Base-by-base conservation (phyloP, 1,140 invertebrate genomes). In the Megalonaias nervosa region DNA sequence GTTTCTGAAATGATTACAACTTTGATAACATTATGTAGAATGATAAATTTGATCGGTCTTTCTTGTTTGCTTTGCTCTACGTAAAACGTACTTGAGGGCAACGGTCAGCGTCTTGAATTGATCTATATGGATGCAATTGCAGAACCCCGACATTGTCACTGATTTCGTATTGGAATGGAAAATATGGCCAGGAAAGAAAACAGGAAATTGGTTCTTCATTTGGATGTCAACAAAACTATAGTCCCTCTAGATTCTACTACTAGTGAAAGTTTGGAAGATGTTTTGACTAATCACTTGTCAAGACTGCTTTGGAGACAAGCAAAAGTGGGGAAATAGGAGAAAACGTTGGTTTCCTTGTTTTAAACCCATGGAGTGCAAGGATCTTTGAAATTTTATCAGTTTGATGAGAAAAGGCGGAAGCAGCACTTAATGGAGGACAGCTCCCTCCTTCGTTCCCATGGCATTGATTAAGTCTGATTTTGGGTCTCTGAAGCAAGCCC, bases 181-280 rank as follows among this genome's bases (percentile, higher is more conserved):
- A 38, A 38, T 38, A 38, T 2, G 38, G 5, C 38, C 38, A 9
- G 38, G 5, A 38, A 38, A 38, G 21, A 26, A 14, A 71, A 71
- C 56, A 16, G 71, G 58, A 78, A 78, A 60, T 71, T 78, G n/a
- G 59, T 78, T 16, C 55, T 78, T 26, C 76, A 78, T 69, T 78
- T 78, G 48, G 76, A 78, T 64, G 48, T 74, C 0, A 78, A 78
- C 56, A 78, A 78, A 78, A 78, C 76, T 55, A 78, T 78, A 56
- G 76, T 78, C n/a, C 71, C 76, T 21, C 66, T 78, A 19, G 76
- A 78, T 73, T 73, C 71, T 23, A 58, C 76, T 5, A 78, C 76
- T 4, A 71, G 76, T 31, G 76, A 78, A 31, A 78, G 70, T 17
- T 70, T 78, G 14, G 76, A 78, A 58, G 76, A 64, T 9, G 70